Percentiles rank a stretch among this genome's conserved stretches.
These are phyloP conservation scores for Orthonyx spaldingii DNA, from an alignment of 2,113 vertebrate species.

Conservation along the genomic window DNA sequence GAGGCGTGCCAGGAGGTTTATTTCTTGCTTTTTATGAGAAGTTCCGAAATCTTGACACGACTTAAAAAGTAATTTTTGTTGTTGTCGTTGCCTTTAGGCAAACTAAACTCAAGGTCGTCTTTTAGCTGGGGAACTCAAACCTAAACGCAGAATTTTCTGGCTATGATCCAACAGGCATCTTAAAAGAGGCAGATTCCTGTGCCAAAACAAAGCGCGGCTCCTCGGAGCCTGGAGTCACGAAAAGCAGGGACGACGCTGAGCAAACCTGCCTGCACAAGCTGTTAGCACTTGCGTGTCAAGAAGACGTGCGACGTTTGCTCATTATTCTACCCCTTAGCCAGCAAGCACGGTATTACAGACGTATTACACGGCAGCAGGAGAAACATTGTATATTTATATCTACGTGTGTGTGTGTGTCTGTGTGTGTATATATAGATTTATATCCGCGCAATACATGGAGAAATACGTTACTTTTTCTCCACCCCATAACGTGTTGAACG, in stretches of 20 bases:
- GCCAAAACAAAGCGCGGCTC: not conserved
- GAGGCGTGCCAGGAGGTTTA: rapidly evolving
- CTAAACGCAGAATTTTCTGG: not conserved
- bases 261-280: not conserved
- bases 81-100: not conserved
- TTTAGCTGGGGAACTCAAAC: not conserved
- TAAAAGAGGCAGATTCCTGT: not conserved
- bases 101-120: not conserved
- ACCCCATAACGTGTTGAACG: not conserved
- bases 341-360: too few species aligned
- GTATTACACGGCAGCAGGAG: rapidly evolving
- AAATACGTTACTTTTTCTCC: rapidly evolving
- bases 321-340: not conserved
- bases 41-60: not conserved
- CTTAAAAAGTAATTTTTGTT: not conserved
- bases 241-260: rapidly evolving
- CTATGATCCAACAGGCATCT: not conserved
- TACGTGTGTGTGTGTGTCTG: rapidly evolving
- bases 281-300: rapidly evolving
- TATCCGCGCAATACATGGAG: rapidly evolving
- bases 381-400: not conserved
- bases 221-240: not conserved
- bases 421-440: too few species aligned
- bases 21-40: not conserved
- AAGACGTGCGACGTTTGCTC: not conserved